A percentile compares a stretch with the other conserved stretches of the same genome.
Conservation (phyloP, 1,140 invertebrate genomes). For the Drosophila nebulosa region DNA sequence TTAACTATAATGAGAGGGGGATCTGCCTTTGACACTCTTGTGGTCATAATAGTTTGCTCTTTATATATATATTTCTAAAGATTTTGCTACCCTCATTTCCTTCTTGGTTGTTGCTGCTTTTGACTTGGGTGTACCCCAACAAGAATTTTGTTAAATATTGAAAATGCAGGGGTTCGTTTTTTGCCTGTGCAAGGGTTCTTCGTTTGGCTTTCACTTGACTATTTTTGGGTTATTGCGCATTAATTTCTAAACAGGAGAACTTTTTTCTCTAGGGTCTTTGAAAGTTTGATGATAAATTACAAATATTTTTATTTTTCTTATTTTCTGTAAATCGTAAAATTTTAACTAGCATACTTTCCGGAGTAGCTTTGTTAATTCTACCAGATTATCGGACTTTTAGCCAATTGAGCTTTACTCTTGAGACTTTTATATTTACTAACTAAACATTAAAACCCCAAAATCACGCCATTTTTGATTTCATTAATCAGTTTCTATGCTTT, state of each 20-base stretch:
- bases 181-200: conserved; percentile 9
- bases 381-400: no score
- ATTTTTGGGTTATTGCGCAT: conserved; percentile 51
- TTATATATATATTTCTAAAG: conserved; percentile 55
- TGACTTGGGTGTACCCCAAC: conserved; percentile 43
- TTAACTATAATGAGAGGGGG: conserved; percentile 24
- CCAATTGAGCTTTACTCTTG: no score
- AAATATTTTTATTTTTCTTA: no score
- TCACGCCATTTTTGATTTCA: no score
- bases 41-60: conserved; percentile 60
- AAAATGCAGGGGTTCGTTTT: background rate
- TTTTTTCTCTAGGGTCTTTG: background rate
- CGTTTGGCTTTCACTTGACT: conserved; percentile 14
- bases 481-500: no score
- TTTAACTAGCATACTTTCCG: no score
- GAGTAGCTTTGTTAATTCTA: no score
- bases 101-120: conserved; percentile 28
- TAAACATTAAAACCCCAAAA: no score
- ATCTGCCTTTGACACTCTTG: conserved; percentile 70
- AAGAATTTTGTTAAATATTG: conserved; percentile 44
- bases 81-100: conserved; percentile 38
- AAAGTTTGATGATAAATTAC: no score
- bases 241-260: conserved; percentile 12
- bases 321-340: no score
- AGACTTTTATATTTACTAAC: no score